phyloP scores from a whole-genome alignment of 2,797 vertebrate genomes.

The Sebastes hubbsi region DNA sequence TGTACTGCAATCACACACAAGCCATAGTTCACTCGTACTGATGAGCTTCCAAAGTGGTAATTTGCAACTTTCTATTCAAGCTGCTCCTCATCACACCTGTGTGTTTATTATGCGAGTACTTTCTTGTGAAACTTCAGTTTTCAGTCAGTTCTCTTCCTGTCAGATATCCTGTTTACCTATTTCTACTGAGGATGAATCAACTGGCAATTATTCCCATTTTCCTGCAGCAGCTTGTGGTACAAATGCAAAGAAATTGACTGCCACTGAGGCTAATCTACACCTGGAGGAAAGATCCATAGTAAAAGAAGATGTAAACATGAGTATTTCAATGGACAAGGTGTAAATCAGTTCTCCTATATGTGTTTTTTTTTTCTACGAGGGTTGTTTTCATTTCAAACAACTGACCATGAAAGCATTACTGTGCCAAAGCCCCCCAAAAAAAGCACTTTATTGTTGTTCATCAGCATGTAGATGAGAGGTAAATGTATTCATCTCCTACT shows the following conservation, averaged over 20 bases:
- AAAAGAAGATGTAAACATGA: slow-evolving; percentile 20
- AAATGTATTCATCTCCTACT: slow-evolving; percentile 75
- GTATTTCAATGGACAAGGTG: slow-evolving; percentile 12
- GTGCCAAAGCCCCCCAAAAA: slow-evolving; percentile 20
- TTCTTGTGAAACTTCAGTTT: background rate
- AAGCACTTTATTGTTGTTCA: slow-evolving; percentile 56
- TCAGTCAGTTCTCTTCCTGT: background rate
- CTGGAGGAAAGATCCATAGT: background rate
- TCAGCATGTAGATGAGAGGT: slow-evolving; percentile 74
- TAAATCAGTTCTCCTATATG: slow-evolving; percentile 23
- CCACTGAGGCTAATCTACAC: background rate
- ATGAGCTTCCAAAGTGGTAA: slow-evolving; percentile 2
- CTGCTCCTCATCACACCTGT: slow-evolving; percentile 13
- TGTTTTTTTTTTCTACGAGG: background rate
- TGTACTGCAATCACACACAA: background rate
- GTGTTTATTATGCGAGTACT: slow-evolving; percentile 1
- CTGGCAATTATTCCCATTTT: slow-evolving; percentile 21
- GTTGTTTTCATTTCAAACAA: slow-evolving; percentile 55
- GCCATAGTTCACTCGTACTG: background rate
- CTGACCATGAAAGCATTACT: slow-evolving; percentile 36
- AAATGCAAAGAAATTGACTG: background rate
- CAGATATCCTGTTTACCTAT: background rate
- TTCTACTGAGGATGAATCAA: slow-evolving; percentile 16
- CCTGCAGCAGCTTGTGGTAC: background rate
- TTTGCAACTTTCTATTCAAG: slow-evolving; percentile 11